Evolutionary conservation across 2,888 invertebrate genomes (phyloP), one percentile per base, ranked within the genome.

Genomic region (Chymomyza procnemis): DNA sequence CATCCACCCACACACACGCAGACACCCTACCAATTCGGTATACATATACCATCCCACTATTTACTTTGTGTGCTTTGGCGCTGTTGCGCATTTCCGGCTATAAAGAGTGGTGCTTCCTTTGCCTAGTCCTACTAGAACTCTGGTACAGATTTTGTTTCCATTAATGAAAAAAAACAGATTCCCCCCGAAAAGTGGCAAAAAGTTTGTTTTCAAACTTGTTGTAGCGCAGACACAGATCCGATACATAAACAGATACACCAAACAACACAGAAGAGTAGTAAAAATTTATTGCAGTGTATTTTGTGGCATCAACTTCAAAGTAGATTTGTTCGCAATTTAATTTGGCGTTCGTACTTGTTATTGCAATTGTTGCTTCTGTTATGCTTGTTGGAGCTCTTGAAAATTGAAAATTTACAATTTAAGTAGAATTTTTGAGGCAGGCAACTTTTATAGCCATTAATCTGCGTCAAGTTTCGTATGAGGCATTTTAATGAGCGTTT

Each of bases 71-170:
- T 18, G 4, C 21, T 14, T 21, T 14, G 8, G 9, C 22, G 19
- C 66, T 77, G 77, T 67, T 73, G 77, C 71, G 75, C 78, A 71
- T 77, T 82, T 85, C 83, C 79, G 76, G 67, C 54, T 66, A 59
- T 66, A 22, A 30, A 61, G 57, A 21, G 22, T 54, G 21, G n/a
- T n/a, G n/a, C n/a, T n/a, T n/a, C n/a, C 18, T 21, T 48, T 12
- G n/a, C 9, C 4, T 30, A 22, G 41, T n/a, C 57, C 26, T 16
- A 12, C 12, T 41, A 34, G 34, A 0, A 3, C 34, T 34, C 34
- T 34, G 34, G 34, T 34, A 4, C 34, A 41, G 34, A 41, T 41
- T 41, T 41, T 9, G 12, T 41, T 41, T 41, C 12, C 34, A 41
- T 41, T 41, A 41, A 41, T 9, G 34, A 41, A 41, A 41, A 41